phyloP scores from a whole-genome alignment of 1,140 invertebrate genomes.

The Diorhabda sublineata region DNA sequence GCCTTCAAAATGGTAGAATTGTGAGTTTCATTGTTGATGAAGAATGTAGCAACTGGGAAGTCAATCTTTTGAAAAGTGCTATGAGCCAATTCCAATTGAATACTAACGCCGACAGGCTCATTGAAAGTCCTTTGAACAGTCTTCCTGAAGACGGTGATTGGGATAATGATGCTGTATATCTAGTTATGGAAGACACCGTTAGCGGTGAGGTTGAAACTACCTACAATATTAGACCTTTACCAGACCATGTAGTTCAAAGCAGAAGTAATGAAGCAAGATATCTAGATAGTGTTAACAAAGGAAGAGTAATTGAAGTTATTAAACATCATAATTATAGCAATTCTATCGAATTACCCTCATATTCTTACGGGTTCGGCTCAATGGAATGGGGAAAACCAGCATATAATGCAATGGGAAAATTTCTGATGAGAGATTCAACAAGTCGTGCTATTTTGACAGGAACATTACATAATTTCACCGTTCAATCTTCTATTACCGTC shows the following conservation, averaged over 20 bases:
- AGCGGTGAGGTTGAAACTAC: conserved; percentile 63
- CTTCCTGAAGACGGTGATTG: conserved; percentile 47
- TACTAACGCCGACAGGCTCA: conserved; percentile 44
- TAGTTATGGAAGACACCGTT: conserved; percentile 64
- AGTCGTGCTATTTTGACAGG: conserved; percentile 55
- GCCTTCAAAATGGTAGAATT: conserved; percentile 56
- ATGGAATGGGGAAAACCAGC: conserved; percentile 53
- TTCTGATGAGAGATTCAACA: conserved; percentile 54
- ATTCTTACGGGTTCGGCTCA: conserved; percentile 57
- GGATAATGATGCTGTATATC: conserved; percentile 52
- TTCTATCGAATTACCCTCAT: conserved; percentile 55
- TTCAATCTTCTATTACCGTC: conserved; percentile 59
- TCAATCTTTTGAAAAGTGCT: conserved; percentile 65
- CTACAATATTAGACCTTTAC: conserved; percentile 60
- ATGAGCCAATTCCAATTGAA: conserved; percentile 63
- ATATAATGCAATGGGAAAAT: conserved; percentile 53
- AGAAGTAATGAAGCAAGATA: conserved; percentile 53
- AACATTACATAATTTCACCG: conserved; percentile 52
- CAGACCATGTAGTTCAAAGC: conserved; percentile 48
- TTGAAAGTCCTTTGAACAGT: conserved; percentile 49
- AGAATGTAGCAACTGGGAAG: conserved; percentile 54
- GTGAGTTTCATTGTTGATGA: conserved; percentile 53
- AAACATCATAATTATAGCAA: conserved; percentile 64
- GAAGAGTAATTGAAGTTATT: conserved; percentile 54
- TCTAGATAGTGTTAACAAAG: conserved; percentile 46